Evolutionary conservation across 1,140 invertebrate genomes (phyloP).

Genomic region (Ceratosolen fusciceps): DNA sequence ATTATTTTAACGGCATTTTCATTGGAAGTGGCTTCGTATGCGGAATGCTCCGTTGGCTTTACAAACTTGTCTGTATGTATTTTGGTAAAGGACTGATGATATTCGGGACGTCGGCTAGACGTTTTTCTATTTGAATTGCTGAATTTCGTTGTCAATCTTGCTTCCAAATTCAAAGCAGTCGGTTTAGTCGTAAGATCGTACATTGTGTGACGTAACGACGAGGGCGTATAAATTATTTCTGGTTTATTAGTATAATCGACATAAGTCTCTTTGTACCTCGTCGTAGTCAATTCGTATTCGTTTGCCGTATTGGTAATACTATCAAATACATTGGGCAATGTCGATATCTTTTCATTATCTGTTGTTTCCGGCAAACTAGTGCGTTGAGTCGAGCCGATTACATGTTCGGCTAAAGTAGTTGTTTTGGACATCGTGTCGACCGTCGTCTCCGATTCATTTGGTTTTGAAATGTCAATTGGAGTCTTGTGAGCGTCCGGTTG

Average conservation of each 20-base stretch:
- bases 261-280: background rate
- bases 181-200: constrained; percentile 10
- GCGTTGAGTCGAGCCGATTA: constrained; percentile 53
- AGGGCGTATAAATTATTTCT: constrained; percentile 1
- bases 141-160: background rate
- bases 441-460: background rate
- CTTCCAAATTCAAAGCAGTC: background rate
- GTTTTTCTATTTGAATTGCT: background rate
- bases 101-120: background rate
- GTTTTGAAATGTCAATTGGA: background rate
- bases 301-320: constrained; percentile 15
- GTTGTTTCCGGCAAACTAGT: too few species aligned
- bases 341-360: constrained; percentile 31
- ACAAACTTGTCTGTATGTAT: background rate
- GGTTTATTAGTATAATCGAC: constrained; percentile 29
- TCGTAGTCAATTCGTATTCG: background rate
- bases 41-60: background rate
- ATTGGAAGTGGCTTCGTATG: constrained; percentile 19
- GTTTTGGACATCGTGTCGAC: background rate
- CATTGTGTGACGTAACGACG: background rate
- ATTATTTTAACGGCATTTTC: background rate
- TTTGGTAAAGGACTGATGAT: constrained; percentile 7
- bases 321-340: constrained; percentile 24
- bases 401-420: constrained; percentile 60
- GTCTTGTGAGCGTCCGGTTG: background rate